A percentile compares a stretch with the other conserved stretches of the same genome.
These are phyloP conservation scores for Stictonetta naevosa DNA, from an alignment of 2,113 vertebrate genomes.

Conservation along the genomic window DNA sequence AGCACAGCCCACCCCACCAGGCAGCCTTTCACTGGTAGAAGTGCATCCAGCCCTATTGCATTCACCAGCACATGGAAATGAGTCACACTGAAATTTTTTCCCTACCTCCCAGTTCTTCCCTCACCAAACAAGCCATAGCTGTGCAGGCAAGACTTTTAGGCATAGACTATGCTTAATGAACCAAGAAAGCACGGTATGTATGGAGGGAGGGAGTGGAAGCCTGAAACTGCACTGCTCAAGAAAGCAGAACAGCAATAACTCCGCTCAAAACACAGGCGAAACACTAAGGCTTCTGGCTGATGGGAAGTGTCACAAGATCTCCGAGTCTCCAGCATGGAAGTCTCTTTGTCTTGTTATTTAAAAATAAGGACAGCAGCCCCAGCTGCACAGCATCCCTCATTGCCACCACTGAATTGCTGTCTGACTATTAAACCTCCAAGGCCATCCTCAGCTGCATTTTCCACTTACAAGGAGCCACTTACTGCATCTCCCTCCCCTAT, in stretches of 20 bases:
- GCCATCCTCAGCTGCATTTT: background rate
- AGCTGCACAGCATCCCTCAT: background rate
- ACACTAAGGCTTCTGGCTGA: background rate
- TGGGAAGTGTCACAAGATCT: background rate
- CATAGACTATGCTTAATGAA: background rate
- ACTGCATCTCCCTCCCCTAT: background rate
- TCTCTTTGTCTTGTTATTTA: background rate
- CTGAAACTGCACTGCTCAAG: background rate
- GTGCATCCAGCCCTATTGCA: background rate
- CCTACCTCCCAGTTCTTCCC: background rate
- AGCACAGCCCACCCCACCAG: background rate
- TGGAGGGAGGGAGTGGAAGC: background rate
- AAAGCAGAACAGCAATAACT: background rate
- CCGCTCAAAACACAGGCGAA: background rate
- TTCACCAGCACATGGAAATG: background rate
- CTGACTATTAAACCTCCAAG: background rate
- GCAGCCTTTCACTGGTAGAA: background rate
- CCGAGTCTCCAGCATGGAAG: background rate
- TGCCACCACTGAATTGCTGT: background rate
- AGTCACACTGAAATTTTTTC: background rate
- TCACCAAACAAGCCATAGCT: background rate
- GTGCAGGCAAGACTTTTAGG: background rate
- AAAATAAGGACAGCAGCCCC: background rate
- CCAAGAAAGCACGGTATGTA: background rate
- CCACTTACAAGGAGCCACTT: background rate